phyloP scores from a whole-genome alignment of 2,888 invertebrate species.

The Charanyca ferruginea region DNA sequence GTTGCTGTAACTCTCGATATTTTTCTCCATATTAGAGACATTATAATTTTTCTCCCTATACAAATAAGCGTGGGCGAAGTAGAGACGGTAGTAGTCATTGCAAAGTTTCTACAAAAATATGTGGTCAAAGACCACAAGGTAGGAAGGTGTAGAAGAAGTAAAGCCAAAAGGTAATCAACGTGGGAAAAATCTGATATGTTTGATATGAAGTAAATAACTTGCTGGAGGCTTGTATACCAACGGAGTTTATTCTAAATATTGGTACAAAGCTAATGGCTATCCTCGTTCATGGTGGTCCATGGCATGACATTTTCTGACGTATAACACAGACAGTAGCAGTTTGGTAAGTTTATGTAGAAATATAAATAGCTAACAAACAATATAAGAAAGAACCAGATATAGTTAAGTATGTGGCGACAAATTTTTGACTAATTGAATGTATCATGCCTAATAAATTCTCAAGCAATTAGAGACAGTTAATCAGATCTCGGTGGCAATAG shows the following conservation, averaged over 20 bases:
- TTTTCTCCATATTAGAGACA: not conserved
- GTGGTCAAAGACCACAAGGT: not conserved
- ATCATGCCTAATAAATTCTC: slow-evolving; percentile 51
- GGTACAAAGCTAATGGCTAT: not conserved
- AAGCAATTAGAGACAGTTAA: slow-evolving; percentile 57
- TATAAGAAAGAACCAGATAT: slow-evolving; percentile 14
- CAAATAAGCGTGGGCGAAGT: not conserved
- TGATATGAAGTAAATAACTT: too few species aligned
- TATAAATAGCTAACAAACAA: slow-evolving; percentile 1
- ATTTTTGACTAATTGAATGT: slow-evolving; percentile 50
- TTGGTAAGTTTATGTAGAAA: not conserved
- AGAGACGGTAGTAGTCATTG: too few species aligned
- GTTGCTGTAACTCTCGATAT: not conserved
- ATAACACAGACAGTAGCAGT: not conserved
- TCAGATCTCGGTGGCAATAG: slow-evolving; percentile 50
- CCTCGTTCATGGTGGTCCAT: not conserved
- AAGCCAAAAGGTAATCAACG: not conserved
- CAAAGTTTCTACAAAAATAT: not conserved
- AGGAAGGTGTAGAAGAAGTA: not conserved
- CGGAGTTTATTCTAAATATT: not conserved
- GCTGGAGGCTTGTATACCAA: too few species aligned
- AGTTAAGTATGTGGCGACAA: slow-evolving; percentile 38
- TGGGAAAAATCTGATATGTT: not conserved
- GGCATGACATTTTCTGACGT: not conserved
- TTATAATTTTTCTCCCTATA: not conserved